Evolutionary conservation across 1,140 invertebrate species (phyloP), one percentile per base, ranked within the genome.

Genomic region (Pentalonia nigronervosa): DNA sequence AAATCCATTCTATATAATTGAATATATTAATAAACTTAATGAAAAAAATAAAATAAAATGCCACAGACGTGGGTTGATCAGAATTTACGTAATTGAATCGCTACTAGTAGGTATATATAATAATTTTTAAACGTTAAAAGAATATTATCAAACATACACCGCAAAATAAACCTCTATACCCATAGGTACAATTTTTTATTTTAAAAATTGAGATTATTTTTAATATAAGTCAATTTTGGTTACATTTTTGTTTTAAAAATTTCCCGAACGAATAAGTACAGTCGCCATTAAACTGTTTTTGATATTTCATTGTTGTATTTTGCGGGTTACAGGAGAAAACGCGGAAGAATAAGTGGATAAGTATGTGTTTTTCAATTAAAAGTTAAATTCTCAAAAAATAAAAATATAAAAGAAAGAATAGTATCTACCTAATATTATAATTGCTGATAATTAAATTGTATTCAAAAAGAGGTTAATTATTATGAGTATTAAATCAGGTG

Each of bases 1-100:
- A 25, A 30, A 30, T 48, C 45, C 87, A 20, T 23, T 53, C 50
- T 34, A 7, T 56, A 60, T 3, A 25, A 83, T 83, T 36, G 50
- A 81, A 47, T 17, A 47, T 47, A 48, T 48, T 87, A 30, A 76
- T 91, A 45, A 91, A 91, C 36, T 91, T 21, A 30, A 91, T 30
- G 14, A 81, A 76, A 90, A 45, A 91, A 76, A 67, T 20, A 36
- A 91, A 91, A 67, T 30, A 47, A 45, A 91, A 76, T 25, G 34
- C 8, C 21, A 89, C 50, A 34, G 7, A 34, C n/a, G 50, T 14
- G 21, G 50, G n/a, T n/a, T 11, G 30, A 50, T n/a, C 36, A 45
- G 87, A 7, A 45, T 86, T 34, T 53, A 89, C 86, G 48, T 36
- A 90, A 90, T 36, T 53, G 50, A 90, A 30, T 20, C 6, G 30